phyloP scores from a whole-genome alignment of 1,140 invertebrate species.

The Pantala flavescens region DNA sequence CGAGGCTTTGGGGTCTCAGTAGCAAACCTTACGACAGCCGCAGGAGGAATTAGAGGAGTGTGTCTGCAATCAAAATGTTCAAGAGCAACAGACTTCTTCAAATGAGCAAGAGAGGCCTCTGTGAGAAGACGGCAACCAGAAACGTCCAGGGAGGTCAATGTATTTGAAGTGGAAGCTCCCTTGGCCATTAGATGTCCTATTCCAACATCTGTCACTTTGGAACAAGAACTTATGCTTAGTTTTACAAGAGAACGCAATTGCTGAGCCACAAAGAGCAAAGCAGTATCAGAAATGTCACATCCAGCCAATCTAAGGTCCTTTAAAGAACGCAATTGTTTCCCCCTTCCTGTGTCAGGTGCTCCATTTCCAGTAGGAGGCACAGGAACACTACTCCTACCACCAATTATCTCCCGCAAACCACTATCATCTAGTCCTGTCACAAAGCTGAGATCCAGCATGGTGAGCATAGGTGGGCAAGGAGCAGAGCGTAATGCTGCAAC shows the following conservation, averaged over 20 bases:
- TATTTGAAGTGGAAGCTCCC: slow-evolving; percentile 45
- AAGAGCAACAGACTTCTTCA: slow-evolving; percentile 53
- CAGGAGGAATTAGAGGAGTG: slow-evolving; percentile 61
- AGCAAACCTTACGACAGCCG: slow-evolving; percentile 68
- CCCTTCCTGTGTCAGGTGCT: slow-evolving; percentile 69
- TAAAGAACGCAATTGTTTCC: slow-evolving; percentile 66
- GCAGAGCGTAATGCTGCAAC: slow-evolving; percentile 72
- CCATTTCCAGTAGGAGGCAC: slow-evolving; percentile 50
- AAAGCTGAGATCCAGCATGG: slow-evolving; percentile 64
- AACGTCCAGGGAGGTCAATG: slow-evolving; percentile 56
- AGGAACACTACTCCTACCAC: slow-evolving; percentile 74
- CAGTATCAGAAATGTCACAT: slow-evolving; percentile 80
- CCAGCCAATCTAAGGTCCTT: slow-evolving; percentile 66
- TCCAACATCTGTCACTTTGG: slow-evolving; percentile 75
- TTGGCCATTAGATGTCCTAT: slow-evolving; percentile 69
- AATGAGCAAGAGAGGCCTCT: slow-evolving; percentile 65
- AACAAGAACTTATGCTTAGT: slow-evolving; percentile 74
- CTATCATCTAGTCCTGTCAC: slow-evolving; percentile 71
- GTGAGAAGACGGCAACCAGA: slow-evolving; percentile 73
- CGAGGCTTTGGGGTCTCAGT: slow-evolving; percentile 30
- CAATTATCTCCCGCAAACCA: slow-evolving; percentile 70
- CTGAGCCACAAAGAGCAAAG: slow-evolving; percentile 51
- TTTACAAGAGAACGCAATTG: slow-evolving; percentile 59
- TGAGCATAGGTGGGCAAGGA: slow-evolving; percentile 66
- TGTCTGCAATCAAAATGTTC: slow-evolving; percentile 61